phyloP scores from a whole-genome alignment of 1,140 invertebrate genomes.

The Hyphantria cunea region DNA sequence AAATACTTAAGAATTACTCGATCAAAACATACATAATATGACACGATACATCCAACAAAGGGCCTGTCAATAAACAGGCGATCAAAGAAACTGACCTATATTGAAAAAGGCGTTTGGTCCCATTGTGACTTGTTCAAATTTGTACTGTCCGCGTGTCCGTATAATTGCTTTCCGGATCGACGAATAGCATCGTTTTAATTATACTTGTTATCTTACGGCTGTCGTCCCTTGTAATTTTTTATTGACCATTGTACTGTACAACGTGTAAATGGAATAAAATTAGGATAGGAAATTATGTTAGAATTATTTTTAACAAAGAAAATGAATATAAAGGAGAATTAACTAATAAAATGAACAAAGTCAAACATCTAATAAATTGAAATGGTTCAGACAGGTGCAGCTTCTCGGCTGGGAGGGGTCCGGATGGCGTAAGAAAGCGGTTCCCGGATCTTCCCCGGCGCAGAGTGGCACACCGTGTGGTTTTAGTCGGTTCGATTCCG shows the following conservation, averaged over 20 bases:
- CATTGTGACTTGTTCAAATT: constrained; percentile 15
- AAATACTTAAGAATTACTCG: too few relatives aligned
- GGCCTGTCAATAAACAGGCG: neutral
- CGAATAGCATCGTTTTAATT: constrained; percentile 12
- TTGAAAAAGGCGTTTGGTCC: constrained; percentile 10
- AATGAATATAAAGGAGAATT: too few relatives aligned
- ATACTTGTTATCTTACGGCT: constrained; percentile 1
- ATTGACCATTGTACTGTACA: neutral
- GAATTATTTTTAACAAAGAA: neutral
- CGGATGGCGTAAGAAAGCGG: too few relatives aligned
- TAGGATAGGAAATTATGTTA: neutral
- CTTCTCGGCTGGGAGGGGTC: too few relatives aligned
- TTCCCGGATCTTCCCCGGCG: too few relatives aligned
- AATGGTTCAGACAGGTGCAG: too few relatives aligned
- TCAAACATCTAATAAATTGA: too few relatives aligned
- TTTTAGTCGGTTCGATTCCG: too few relatives aligned
- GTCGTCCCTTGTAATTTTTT: neutral
- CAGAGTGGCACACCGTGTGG: too few relatives aligned
- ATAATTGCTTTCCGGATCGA: constrained; percentile 26
- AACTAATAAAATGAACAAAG: too few relatives aligned
- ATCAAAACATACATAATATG: too few relatives aligned
- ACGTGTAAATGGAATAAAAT: constrained; percentile 1
- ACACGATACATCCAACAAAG: too few relatives aligned
- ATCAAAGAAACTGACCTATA: constrained; percentile 14
- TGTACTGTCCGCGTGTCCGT: constrained; percentile 4